These are phyloP conservation scores for Misgurnus anguillicaudatus DNA, from an alignment of 2,113 vertebrate species.

Conservation along the genomic window DNA sequence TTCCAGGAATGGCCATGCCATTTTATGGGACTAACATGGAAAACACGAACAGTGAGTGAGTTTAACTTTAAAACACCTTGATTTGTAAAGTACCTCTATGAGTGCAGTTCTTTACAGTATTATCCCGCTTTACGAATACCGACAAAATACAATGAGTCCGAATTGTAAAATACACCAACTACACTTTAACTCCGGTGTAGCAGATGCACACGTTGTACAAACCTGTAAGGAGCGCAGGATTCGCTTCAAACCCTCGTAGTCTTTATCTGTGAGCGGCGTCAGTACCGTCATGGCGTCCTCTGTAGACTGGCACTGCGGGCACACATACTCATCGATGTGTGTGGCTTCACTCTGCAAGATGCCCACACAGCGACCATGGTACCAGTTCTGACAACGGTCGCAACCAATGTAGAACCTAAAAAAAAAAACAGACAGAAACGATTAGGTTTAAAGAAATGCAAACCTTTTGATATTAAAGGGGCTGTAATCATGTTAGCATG, in stretches of 20 bases:
- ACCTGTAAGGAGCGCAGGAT: constrained; percentile 95
- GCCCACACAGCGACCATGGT: constrained; percentile 97
- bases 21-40: constrained; percentile 87
- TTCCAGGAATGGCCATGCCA: constrained; percentile 98
- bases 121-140: no score
- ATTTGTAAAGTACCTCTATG: no score
- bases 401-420: constrained; percentile 97
- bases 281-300: constrained; percentile 99
- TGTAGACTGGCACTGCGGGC: constrained; percentile 97
- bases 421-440: not conserved
- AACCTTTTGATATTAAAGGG: no score
- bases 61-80: no score
- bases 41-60: not conserved
- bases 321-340: constrained; percentile 97
- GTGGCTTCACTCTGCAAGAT: constrained; percentile 97
- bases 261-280: constrained; percentile 94
- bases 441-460: not conserved
- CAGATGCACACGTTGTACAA: constrained; percentile 51
- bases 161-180: no score
- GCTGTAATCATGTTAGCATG: no score
- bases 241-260: constrained; percentile 92
- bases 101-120: no score
- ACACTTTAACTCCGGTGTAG: no score
- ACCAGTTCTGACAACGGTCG: constrained; percentile 99
- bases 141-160: no score